Base-by-base conservation (phyloP, 2,888 invertebrate species). In the Holacanthella duospinosa region DNA sequence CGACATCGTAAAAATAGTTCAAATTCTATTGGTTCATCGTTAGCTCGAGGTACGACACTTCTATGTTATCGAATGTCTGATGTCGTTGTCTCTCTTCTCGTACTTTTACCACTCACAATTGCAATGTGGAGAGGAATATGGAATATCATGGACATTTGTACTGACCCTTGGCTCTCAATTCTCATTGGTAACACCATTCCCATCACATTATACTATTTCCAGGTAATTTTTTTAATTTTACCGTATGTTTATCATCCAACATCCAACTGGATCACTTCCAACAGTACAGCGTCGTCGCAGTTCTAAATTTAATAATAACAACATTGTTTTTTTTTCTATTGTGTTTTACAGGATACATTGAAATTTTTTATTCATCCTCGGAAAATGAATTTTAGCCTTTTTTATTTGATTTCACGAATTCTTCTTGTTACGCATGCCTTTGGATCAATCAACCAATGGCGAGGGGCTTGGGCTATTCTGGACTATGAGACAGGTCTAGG, bases 361-460 rank as follows among this genome's bases (percentile, higher is more conserved):
- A 64, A 63, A 48, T 55, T 55, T 26, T 25, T 19, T 53, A 62
- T 68, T 62, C 55, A 55, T 43, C 69, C 69, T 1, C 1, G 64
- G 48, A 66, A 63, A 60, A 69, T 68, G 66, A 65, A 62, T 55
- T 69, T 66, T 62, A 44, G 65, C 3, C 26, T 62, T 2, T 71
- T 67, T 62, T 71, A 70, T 63, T 28, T 68, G 2, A 36, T 67
- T 26, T 62, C 70, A 26, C 61, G 69, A n/a, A 59, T 55, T 1
- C 63, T 71, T 21, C 64, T 70, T 12, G 55, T 69, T 1, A 4
- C 68, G 0, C 71, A 71, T 65, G 69, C 72, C 9, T 82, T 87
- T 73, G 85, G 87, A 67, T 90, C 90, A 77, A 89, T 92, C 54
- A 90, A 88, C 75, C 88, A 88, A 65, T 93, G 92, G 92, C 82